These are phyloP conservation scores for Barbus barbus DNA, from an alignment of 2,113 vertebrate species.

Conservation along the genomic window DNA sequence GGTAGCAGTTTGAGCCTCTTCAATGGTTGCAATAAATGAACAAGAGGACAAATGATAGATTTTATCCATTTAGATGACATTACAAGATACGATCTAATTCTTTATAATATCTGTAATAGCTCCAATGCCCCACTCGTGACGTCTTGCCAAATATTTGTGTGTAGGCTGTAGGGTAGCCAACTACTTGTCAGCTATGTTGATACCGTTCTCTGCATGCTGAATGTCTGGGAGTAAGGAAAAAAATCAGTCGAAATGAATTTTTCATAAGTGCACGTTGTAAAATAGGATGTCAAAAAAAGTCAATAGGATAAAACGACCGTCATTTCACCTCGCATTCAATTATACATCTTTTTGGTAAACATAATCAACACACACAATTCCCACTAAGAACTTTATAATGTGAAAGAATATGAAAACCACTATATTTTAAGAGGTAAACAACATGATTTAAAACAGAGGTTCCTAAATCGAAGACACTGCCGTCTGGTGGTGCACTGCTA, in stretches of 20 bases:
- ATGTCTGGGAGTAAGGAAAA: neutral
- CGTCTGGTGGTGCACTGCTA: slow-evolving; percentile 36
- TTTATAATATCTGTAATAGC: slow-evolving; percentile 34
- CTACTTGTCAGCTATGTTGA: neutral
- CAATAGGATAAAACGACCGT: neutral
- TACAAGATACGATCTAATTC: slow-evolving; percentile 30
- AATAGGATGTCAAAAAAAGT: neutral
- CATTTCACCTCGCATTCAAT: neutral
- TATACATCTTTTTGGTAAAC: neutral
- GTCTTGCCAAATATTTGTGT: slow-evolving; percentile 27
- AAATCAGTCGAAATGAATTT: neutral
- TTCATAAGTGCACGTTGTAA: neutral
- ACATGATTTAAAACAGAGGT: neutral
- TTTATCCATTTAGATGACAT: slow-evolving; percentile 17
- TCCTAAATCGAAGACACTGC: slow-evolving; percentile 18
- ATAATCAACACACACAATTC: neutral
- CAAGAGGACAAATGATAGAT: slow-evolving; percentile 32
- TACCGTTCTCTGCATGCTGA: neutral
- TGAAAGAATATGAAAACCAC: neutral
- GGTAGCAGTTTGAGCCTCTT: slow-evolving; percentile 46
- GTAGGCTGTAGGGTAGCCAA: neutral
- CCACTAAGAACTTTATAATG: neutral
- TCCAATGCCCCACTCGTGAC: neutral
- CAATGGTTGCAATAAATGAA: slow-evolving; percentile 20
- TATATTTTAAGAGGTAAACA: slow-evolving; percentile 1